Evolutionary conservation across 2,797 vertebrate species (phyloP), one percentile per base, ranked within the genome.

Genomic region (Malacoctenus gilli): DNA sequence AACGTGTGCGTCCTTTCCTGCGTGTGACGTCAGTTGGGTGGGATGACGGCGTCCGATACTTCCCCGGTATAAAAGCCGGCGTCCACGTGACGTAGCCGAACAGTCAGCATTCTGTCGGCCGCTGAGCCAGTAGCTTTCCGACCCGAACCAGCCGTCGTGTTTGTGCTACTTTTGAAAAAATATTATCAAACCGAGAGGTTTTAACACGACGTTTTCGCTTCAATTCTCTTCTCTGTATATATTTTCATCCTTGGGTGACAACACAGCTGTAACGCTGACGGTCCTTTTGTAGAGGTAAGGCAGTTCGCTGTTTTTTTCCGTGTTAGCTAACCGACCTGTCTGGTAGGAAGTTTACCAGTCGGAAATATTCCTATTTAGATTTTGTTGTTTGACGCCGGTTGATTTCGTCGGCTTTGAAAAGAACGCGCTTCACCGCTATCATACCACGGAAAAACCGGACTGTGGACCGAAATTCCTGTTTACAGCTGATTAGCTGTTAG

Each of bases 211-310:
- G 28, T 47, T 57, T 57, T 10, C 2, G 25, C 9, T 28, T 28
- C 7, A 2, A 61, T 52, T 46, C 59, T 2, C 25, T 12, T 51
- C 4, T 21, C 66, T 34, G n/a, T 16, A 40, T 74, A 72, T 68
- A 62, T 62, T 44, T 60, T 21, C 15, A 22, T 42, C 28, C 53
- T 4, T 16, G 30, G 72, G 46, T 8, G 35, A 49, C 46, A 18
- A 58, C 4, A 74, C 58, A 65, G 38, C 19, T 13, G 15, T 19
- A 35, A 74, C 14, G 58, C 82, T 90, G 88, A 84, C 84, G 84
- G 57, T 19, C 72, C 56, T 66, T 86, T 82, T 30, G 77, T 81
- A 72, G 85, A 86, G 87, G 88, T 90, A 72, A 76, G 78, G 3
- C 21, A n/a, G 21, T 10, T 59, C 18, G 8, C 16, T 57, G 30